Conservation (phyloP, 2,797 vertebrate species). For the Otolemur crassicaudatus region DNA sequence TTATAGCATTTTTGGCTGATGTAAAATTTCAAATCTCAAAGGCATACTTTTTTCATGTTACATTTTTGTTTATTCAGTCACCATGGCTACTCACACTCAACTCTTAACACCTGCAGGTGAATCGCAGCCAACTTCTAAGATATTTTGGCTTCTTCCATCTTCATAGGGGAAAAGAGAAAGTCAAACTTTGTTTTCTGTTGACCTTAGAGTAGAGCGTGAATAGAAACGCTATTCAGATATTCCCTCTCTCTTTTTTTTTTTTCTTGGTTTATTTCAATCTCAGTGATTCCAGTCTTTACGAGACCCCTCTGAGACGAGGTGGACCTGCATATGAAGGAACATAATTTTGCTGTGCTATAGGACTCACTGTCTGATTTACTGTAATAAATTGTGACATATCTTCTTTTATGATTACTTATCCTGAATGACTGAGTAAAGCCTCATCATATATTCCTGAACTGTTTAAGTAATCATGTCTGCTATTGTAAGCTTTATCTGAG, state of each 20-base stretch:
- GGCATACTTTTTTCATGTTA: constrained; percentile 18
- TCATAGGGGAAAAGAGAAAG: constrained; percentile 50
- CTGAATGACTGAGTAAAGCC: constrained; percentile 29
- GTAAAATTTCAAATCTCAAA: constrained; percentile 68
- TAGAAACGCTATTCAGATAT: neutral
- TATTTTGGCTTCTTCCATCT: constrained; percentile 68
- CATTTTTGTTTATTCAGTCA: constrained; percentile 80
- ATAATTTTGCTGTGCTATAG: constrained; percentile 25
- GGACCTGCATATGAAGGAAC: neutral
- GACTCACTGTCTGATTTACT: neutral
- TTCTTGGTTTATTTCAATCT: neutral
- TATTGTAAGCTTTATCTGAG: constrained; percentile 66
- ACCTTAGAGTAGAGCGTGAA: constrained; percentile 24
- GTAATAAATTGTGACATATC: constrained; percentile 49
- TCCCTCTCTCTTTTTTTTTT: neutral
- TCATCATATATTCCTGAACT: constrained; percentile 66
- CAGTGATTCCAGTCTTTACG: neutral
- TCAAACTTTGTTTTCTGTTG: constrained; percentile 47
- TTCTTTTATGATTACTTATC: constrained; percentile 61
- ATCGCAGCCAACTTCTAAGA: constrained; percentile 74
- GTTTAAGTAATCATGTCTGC: constrained; percentile 66
- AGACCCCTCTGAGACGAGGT: neutral
- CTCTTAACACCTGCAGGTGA: constrained; percentile 79
- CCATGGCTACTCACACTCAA: constrained; percentile 74
- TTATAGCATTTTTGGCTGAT: constrained; percentile 64